Evolutionary conservation across 2,797 vertebrate genomes (phyloP), one percentile per base, ranked within the genome.

Genomic region (Coregonus suidteri): DNA sequence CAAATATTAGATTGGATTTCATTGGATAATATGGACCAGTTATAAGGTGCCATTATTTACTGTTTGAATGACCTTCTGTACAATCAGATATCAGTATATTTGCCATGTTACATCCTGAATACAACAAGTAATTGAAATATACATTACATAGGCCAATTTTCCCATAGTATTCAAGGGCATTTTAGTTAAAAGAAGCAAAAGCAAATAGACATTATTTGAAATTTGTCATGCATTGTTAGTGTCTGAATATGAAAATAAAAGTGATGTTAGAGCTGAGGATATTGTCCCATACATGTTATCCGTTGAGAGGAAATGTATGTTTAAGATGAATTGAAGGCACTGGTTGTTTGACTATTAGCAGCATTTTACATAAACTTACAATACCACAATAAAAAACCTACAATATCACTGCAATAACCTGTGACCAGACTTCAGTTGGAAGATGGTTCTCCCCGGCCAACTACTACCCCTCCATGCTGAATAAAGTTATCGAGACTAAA

Each of bases 1-100:
- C 70, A 74, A 85, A 79, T 41, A 79, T 41, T 7, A 13, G 70
- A 78, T 3, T 47, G 77, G 62, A 75, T 71, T 15, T 71, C 51
- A 69, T 34, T 35, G 34, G 52, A 47, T 30, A 47, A 47, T 37
- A 16, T 6, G 34, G 1, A 31, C 30, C 30, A 30, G 16, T 47
- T 41, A 7, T 37, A 70, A 20, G 18, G 41, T 41, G 35, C 1
- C 5, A 73, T 30, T 20, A n/a, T 59, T 73, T 35, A 4, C 4
- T 56, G 54, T 56, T 56, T 31, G 18, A 34, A 56, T 4, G 54
- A 34, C 53, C 1, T 73, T 52, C 47, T 53, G 41, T 52, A 52
- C 20, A 53, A n/a, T n/a, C 68, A 47, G 37, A 51, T 47, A 47
- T n/a, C 15, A 11, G 68, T 3, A n/a, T 4, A n/a, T 52, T 15